Evolutionary conservation across 2,888 invertebrate species (phyloP), one percentile per base, ranked within the genome.

Genomic region (Ichneumoninae sp.): DNA sequence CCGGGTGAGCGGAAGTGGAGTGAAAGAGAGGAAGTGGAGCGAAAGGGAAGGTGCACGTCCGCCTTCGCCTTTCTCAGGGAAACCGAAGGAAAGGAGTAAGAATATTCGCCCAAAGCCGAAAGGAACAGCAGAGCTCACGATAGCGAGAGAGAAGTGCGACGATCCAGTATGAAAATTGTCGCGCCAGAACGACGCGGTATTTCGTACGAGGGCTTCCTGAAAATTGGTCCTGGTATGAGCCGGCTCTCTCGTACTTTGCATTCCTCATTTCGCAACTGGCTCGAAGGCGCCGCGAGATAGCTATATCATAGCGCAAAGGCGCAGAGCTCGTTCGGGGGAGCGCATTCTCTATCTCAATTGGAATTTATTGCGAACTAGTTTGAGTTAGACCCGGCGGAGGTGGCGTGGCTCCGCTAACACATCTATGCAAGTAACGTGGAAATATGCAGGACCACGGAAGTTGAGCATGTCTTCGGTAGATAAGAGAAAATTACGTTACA

Each of bases 361-460:
- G 79, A 83, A 83, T 83, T 83, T 79, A 83, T 79, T 52, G 79
- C 70, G 54, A 75, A 79, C 74, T 57, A 79, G 74, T 79, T 79
- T 47, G 78, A 70, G 78, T 19, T 54, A 71, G 79, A 79, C 22
- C 52, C 71, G 8, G 8, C 19, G 40, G 13, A 71, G 60, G 47
- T 47, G 60, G 8, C 30, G 44, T 44, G 54, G 22, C 54, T 54
- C 13, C 47, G 36, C 13, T 68, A 26, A 8, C 68, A 44, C 33
- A 8, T 69, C 36, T 60, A 16, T 63, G 63, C 30, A 22, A 22
- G 33, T 40, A 36, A 66, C 40, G 26, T 40, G 52, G 52, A 57
- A 54, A 30, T 69, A 44, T 68, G 52, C n/a, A 44, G 8, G 16
- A 26, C 44, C 47, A 16, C 50, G 44, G 47, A 68, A 44, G 13